Conservation (phyloP, 1,140 invertebrate species). For the Glomeris maerens region DNA sequence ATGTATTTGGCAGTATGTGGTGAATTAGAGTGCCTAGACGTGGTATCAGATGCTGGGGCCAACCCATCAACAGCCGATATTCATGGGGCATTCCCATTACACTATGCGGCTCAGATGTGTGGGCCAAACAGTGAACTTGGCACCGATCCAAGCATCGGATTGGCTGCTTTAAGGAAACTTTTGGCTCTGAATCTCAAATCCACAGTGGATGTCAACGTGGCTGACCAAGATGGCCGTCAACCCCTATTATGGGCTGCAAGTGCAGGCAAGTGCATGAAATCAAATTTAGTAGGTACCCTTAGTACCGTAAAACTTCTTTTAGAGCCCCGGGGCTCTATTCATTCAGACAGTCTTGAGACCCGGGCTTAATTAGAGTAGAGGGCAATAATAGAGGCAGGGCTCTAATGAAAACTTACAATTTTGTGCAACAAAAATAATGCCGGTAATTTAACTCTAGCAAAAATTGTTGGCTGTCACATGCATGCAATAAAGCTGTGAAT, state of each 20-base stretch:
- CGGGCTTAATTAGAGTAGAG: too few species aligned
- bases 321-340: too few species aligned
- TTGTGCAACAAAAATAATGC: too few species aligned
- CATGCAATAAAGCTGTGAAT: too few species aligned
- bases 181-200: slow-evolving; percentile 45
- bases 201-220: slow-evolving; percentile 62
- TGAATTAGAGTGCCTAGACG: slow-evolving; percentile 68
- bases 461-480: too few species aligned
- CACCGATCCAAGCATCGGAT: slow-evolving; percentile 35
- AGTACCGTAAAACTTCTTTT: too few species aligned
- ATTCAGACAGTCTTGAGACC: too few species aligned
- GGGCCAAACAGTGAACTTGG: slow-evolving; percentile 56
- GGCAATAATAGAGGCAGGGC: too few species aligned
- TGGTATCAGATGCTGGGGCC: slow-evolving; percentile 68
- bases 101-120: slow-evolving; percentile 95
- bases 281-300: too few species aligned
- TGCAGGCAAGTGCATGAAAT: slow-evolving; percentile 46
- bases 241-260: slow-evolving; percentile 94
- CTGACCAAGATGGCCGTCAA: slow-evolving; percentile 79
- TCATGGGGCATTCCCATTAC: slow-evolving; percentile 84
- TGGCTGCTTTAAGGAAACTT: slow-evolving; percentile 70
- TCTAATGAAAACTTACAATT: too few species aligned
- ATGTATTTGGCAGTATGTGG: slow-evolving; percentile 56
- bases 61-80: slow-evolving; percentile 72
- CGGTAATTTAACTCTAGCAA: too few species aligned